Evolutionary conservation across 2,113 vertebrate species (phyloP), one percentile per base, ranked within the genome.

Genomic region (Scortum barcoo): DNA sequence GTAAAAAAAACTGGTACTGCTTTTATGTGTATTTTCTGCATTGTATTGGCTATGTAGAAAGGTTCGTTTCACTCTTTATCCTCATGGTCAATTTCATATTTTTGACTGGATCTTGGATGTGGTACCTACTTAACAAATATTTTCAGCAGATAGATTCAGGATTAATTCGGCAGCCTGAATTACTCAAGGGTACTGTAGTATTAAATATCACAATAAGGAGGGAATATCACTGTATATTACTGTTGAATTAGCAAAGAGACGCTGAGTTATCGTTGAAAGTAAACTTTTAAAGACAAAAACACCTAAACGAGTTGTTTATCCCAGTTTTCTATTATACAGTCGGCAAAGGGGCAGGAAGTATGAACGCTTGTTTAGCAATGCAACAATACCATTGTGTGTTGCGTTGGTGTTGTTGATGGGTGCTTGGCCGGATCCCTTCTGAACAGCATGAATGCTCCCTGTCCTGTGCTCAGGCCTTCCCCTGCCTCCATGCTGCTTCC

Each of bases 361-460:
- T 22, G n/a, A 51, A 48, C 51, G 30, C 22, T 24, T n/a, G 5
- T 70, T 60, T 19, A 33, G 7, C 5, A 51, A 2, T 53, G 72
- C 36, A 17, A 56, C 12, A 1, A 8, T 90, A 92, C 88, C 91
- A 0, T 4, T 36, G 71, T 68, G 17, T 60, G 48, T 20, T 81
- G 78, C 36, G 42, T 30, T 42, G 78, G 16, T 58, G 84, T 10
- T 19, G 42, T 9, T 10, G 61, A 36, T 38, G 69, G 26, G 38
- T 76, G 46, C 30, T 63, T 33, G 83, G 65, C n/a, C 4, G 72
- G 11, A 20, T 42, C 51, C 17, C 65, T 83, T 42, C 36, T 86
- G 69, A 91, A 83, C 56, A 48, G 68, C 53, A 9, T 20, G 14
- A 78, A 83, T 0, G 75, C 86, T 42, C 81, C 88, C 78, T 54